Percentiles rank a stretch among this genome's conserved stretches.
Evolutionary conservation across 2,113 vertebrate genomes (phyloP).

Genomic region (Nettapus auritus): DNA sequence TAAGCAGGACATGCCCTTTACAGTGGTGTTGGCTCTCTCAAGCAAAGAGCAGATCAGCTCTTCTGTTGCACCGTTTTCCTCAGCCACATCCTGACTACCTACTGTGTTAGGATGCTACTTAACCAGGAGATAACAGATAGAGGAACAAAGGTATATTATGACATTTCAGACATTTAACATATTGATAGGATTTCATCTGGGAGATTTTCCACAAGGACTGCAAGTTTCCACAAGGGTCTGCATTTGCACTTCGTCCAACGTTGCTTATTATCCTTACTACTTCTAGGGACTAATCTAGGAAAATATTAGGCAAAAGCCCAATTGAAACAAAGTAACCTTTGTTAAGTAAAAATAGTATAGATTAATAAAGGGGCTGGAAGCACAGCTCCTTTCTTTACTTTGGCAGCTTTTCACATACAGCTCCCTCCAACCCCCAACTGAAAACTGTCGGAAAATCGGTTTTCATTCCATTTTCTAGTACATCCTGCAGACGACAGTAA

Average conservation of each 20-base stretch:
- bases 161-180: neutral
- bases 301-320: slow-evolving; percentile 22
- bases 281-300: neutral
- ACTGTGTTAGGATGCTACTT: neutral
- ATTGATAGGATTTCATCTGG: neutral
- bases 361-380: slow-evolving; percentile 18
- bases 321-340: slow-evolving; percentile 25
- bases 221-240: slow-evolving; percentile 16
- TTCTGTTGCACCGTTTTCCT: neutral
- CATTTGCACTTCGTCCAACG: slow-evolving; percentile 1
- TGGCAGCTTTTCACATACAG: slow-evolving; percentile 3
- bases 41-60: neutral
- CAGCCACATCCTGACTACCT: neutral
- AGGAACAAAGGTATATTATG: neutral
- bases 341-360: neutral
- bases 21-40: neutral
- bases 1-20: neutral
- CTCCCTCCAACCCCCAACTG: neutral
- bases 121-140: neutral
- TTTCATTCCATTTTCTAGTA: slow-evolving; percentile 5
- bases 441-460: neutral
- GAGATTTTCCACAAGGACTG: neutral
- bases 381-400: slow-evolving; percentile 9
- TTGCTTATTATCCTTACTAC: neutral
- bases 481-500: neutral